Evolutionary conservation across 2,113 vertebrate genomes (phyloP), one percentile per base, ranked within the genome.

Genomic region (Edolisoma coerulescens): DNA sequence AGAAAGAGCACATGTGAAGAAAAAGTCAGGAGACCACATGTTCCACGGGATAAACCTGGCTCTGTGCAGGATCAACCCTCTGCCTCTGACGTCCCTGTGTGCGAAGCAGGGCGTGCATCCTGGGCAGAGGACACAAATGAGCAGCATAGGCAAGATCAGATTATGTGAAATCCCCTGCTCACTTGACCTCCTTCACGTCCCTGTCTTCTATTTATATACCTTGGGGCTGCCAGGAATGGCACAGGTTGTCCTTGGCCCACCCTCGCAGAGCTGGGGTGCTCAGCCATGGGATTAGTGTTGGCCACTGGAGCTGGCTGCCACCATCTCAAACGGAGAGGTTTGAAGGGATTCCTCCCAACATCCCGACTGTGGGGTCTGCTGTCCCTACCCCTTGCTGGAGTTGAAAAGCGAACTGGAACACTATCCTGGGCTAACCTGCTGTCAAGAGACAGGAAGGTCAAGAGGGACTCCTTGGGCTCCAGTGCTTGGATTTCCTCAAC

Each of bases 151-250:
- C 86, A 95, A 93, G 91, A 96, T 92, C 68, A 94, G 93, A 92
- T 95, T 95, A 96, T 94, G 83, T 89, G 63, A 96, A 96, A 96
- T 95, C 91, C 95, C 33, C 67, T 60, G 91, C 90, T 92, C 87
- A 80, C 91, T 94, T 97, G 95, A 96, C 95, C 95, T 97, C 91
- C 90, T 97, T 94, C 95, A 95, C 81, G 94, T 97, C 96, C 57
- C 11, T 77, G 1, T 61, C 91, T 95, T 92, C 96, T 94, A 95
- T 97, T 97, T 97, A 88, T 96, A 93, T 63, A 60, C 90, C 92
- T 86, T 93, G 79, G 44, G 60, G 79, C 80, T 78, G 83, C n/a
- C 68, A 84, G 85, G 90, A 59, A 47, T 37, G 75, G 68, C 9
- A 5, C 8, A 7, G 76, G 85, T 57, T 78, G 88, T 49, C 85